Base-by-base conservation (phyloP, 2,888 invertebrate species). In the Clistopyga incitator region DNA sequence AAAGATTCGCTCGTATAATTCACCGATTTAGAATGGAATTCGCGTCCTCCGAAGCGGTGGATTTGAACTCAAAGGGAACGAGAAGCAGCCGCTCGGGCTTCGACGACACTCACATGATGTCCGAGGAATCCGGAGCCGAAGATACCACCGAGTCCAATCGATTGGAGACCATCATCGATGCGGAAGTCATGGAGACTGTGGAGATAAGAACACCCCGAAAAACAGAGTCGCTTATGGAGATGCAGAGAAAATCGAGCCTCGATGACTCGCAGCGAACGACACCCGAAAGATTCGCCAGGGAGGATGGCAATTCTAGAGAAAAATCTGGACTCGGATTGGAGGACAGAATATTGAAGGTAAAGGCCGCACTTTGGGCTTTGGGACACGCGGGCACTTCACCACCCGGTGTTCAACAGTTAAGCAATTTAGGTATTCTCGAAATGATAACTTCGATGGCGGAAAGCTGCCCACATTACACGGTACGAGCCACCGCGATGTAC, bases 401-500 rank as follows among this genome's bases (percentile, higher is more conserved):
- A 0, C 95, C 95, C 86, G 98, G 98, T 3, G 94, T 97, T 10
- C 95, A 96, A 70, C 95, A 96, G 88, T 94, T 98, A 42, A 95
- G 95, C 90, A 94, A 94, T 47, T 93, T 95, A 59, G 93, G 94
- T 68, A 91, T 95, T n/a, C 90, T 95, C 61, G 94, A 94, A 80
- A 81, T 91, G 80, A 88, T 93, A 42, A 88, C 90, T 93, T 97
- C 84, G 92, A 95, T 98, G 86, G 98, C 97, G 0, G 97, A 97
- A 91, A 95, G 95, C 87, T 96, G 97, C 92, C 95, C 96, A 3
- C 97, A 98, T 54, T 98, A 98, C 91, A 97, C 98, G 0, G 95
- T 99, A 70, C 95, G 98, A 84, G 98, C 98, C 2, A 98, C 98
- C 0, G 97, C 98, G 0, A 97, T 98, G 93, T 98, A 97, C 92